Evolutionary conservation across 1,140 invertebrate genomes (phyloP), one percentile per base, ranked within the genome.

Genomic region (Aplysia californica): DNA sequence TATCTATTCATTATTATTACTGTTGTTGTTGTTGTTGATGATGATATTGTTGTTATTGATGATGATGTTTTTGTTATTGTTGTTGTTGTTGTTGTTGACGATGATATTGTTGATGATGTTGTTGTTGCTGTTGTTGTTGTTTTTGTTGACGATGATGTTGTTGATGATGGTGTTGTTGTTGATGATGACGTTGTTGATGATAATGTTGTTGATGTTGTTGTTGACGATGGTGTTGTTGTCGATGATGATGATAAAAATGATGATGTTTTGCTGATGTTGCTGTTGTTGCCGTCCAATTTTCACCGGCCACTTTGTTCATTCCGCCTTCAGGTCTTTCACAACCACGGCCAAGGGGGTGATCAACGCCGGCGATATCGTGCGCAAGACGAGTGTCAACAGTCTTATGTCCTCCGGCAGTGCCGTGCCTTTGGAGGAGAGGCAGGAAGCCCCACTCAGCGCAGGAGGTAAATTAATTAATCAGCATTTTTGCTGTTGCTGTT

Each of bases 381-480:
- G 71, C 10, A 74, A 74, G 71, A 74, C 71, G 2, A 65, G 71
- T 35, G 33, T 74, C 59, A 74, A 74, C 59, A 64, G 35, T 33
- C 29, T 74, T 18, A 74, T 74, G 71, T 74, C 58, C 4, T 41
- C 71, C 21, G 71, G 71, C 71, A 74, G 29, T 39, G 36, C 56
- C 35, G 15, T 72, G 2, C 36, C 10, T 5, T n/a, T 20, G 6
- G 33, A 58, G 10, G 50, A 72, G 26, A 50, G 67, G 23, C 50
- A 44, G 29, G 31, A 72, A 23, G 44, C 44, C 10, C 44, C n/a
- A n/a, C n/a, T n/a, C n/a, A n/a, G n/a, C n/a, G n/a, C n/a, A n/a
- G n/a, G n/a, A n/a, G n/a, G n/a, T n/a, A n/a, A n/a, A n/a, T n/a
- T n/a, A n/a, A n/a, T n/a, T n/a, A n/a, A n/a, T n/a, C n/a, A n/a